phyloP scores from a whole-genome alignment of 2,888 invertebrate species.

The Tigriopus californicus region DNA sequence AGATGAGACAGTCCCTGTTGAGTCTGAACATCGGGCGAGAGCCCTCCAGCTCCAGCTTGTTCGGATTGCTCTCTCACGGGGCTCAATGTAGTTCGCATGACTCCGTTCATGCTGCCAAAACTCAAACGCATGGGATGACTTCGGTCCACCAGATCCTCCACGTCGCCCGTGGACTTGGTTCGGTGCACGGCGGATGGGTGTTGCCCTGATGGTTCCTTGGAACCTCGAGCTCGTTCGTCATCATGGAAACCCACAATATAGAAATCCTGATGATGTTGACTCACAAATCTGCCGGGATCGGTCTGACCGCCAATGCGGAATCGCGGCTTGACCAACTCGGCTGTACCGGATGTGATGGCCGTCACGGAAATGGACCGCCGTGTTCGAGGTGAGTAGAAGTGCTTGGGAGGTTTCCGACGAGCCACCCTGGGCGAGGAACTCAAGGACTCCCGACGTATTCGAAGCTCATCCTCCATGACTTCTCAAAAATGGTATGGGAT shows the following conservation, averaged over 20 bases:
- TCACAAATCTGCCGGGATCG: not conserved
- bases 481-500: too few relatives aligned
- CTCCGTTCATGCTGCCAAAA: not conserved
- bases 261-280: not conserved
- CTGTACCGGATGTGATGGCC: too few relatives aligned
- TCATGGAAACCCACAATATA: not conserved
- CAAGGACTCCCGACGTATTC: too few relatives aligned
- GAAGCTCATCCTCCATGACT: too few relatives aligned
- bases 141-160: not conserved
- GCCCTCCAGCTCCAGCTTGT: too few relatives aligned
- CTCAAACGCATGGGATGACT: constrained; percentile 12
- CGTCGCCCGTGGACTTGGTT: too few relatives aligned
- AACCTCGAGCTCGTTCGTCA: constrained; percentile 5
- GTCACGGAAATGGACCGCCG: too few relatives aligned
- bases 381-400: too few relatives aligned
- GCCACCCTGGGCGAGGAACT: too few relatives aligned
- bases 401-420: too few relatives aligned
- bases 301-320: constrained; percentile 6
- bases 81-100: not conserved
- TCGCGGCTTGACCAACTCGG: not conserved
- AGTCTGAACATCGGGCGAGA: too few relatives aligned
- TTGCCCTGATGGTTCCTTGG: constrained; percentile 4
- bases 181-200: not conserved
- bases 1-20: too few relatives aligned
- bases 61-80: constrained; percentile 5